These are phyloP conservation scores for Montipora cactus DNA, from an alignment of 64 coral and sea anemone genomes.

Conservation along the genomic window DNA sequence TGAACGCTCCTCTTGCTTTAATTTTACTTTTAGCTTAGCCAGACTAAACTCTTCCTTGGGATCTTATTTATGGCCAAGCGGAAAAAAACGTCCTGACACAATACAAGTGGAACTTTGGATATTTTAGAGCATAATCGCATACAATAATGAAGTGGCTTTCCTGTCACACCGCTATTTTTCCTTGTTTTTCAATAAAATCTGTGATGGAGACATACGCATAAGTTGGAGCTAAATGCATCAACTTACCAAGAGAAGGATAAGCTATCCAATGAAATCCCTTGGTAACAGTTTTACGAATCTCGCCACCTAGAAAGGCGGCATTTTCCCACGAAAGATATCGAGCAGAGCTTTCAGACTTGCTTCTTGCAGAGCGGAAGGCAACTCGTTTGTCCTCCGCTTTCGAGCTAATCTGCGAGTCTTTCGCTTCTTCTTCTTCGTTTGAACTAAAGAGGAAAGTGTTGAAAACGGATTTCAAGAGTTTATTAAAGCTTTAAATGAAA, in stretches of 20 bases:
- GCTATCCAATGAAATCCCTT: conserved; percentile 78
- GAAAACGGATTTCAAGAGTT: not conserved
- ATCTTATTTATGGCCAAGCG: no score
- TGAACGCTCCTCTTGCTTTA: no score
- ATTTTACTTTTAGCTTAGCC: no score
- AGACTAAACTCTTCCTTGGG: no score
- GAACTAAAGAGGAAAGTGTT: not conserved
- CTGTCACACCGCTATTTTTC: no score
- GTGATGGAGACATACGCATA: no score
- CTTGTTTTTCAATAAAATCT: no score
- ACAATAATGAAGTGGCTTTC: no score
- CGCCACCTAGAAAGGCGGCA: conserved; percentile 63
- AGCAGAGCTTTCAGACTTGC: conserved; percentile 62
- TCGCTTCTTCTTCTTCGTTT: conserved; percentile 27
- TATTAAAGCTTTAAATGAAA: not conserved
- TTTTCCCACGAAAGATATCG: conserved; percentile 74
- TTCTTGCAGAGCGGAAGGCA: conserved; percentile 16
- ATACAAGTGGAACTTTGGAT: no score
- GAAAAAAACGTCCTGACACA: no score
- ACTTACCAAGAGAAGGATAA: conserved; percentile 50
- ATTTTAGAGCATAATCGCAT: no score
- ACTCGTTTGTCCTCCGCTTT: not conserved
- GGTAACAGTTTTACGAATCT: conserved; percentile 52
- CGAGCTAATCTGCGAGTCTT: not conserved
- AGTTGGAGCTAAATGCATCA: no score